Evolutionary conservation across 2,888 invertebrate genomes (phyloP), one percentile per base, ranked within the genome.

Genomic region (Scaptomyza flava): DNA sequence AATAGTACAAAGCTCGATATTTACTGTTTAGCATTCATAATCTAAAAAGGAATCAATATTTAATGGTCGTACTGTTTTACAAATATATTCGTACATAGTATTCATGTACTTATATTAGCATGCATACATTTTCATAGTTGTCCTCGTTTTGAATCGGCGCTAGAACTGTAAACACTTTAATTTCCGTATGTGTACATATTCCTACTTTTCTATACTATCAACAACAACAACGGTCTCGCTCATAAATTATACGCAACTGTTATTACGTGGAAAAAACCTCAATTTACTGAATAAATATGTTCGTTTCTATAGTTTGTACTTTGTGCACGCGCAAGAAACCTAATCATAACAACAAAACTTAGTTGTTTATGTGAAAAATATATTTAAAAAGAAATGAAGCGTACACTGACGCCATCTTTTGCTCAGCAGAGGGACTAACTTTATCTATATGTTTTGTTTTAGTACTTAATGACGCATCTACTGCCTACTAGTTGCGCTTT

Each of bases 331-430:
- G 12, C 31, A 63, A 64, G 52, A 50, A 56, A 50, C 41, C 48
- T 38, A 73, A 77, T 65, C 70, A 66, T 50, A 73, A 58, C 36
- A 67, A 45, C 53, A 68, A 67, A 9, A 76, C 65, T 58, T 67
- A 65, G 59, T 67, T 86, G 86, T 81, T 86, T 79, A 68, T 81
- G 83, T 54, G 74, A 80, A 83, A 41, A 77, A 57, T 6, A 8
- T 20, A 5, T 38, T 3, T 36, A 17, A 31, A 45, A 56, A 12
- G 42, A 54, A 46, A 64, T 64, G 20, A 64, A 53, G 36, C 47
- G 34, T 38, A 23, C 30, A 60, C 60, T 52, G 45, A 74, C 75
- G 73, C 58, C 75, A 73, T 48, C 76, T 73, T 47, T 58, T 48
- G 61, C 1, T 12, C 31, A 59, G 52, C 58, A 73, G 31, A 12